Base-by-base conservation (phyloP, 2,113 vertebrate species). In the Ramphastos sulfuratus region DNA sequence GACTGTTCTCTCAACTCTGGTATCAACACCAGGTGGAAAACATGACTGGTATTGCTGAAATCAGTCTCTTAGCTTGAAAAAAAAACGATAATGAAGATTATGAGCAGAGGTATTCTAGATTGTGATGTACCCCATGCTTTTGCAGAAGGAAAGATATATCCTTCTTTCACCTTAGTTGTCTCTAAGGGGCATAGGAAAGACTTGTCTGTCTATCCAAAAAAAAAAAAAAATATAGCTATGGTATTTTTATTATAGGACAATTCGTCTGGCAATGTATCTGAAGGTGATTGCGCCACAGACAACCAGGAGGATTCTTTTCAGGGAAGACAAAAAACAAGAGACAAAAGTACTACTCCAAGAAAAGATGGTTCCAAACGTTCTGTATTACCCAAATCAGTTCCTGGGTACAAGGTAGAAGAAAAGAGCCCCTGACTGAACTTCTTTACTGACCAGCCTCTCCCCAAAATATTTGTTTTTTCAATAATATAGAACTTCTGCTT, bases 341-440 rank as follows among this genome's bases (percentile, higher is more conserved):
- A 99, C 94, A 98, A 98, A 97, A 97, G 97, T 65, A 96, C 98
- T 87, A 97, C 98, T 48, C 98, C 98, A 27, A 97, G 98, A 96
- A 99, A 99, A 98, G 99, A 99, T 21, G 97, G 98, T 95, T 96
- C 98, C 97, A 98, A 98, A 95, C 99, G 98, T 93, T 98, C 97
- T 98, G 97, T 98, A 95, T 97, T 98, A 97, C 98, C 98, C 98
- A 99, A 99, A 98, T 97, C 98, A 97, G 97, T 98, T 95, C 98
- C 98, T 96, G 99, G 99, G 98, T 99, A 99, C 98, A 99, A 99
- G 99, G 99, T 99, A 98, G 99, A 99, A 98, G 99, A 99, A 97
- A 99, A 99, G 99, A 99, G 98, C 98, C 99, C 98, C 98, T 99
- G 99, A 99, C 97, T 98, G 97, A 97, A 98, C 98, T 97, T 97